Conservation (phyloP, 2,797 vertebrate genomes). For the Amblyraja radiata region DNA sequence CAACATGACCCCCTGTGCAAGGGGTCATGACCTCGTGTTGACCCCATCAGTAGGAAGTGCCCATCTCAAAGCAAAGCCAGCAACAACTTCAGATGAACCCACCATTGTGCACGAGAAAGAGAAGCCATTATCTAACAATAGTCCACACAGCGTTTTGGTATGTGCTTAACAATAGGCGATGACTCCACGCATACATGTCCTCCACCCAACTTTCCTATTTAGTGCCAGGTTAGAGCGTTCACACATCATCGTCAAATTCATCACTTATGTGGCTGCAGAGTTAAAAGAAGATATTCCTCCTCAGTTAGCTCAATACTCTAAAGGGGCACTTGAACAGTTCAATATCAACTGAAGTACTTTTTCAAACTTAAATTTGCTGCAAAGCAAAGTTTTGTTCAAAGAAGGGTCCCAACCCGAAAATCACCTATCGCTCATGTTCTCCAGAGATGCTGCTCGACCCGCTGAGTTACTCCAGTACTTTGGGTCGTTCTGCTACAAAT, state of each 20-base stretch:
- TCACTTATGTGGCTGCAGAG: slow-evolving; percentile 5
- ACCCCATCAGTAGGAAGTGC: slow-evolving; percentile 47
- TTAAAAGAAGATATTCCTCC: slow-evolving; percentile 26
- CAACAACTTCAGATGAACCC: slow-evolving; percentile 42
- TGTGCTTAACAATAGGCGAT: slow-evolving; percentile 40
- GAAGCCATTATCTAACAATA: slow-evolving; percentile 27
- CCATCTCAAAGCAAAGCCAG: slow-evolving; percentile 46
- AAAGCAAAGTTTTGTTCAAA: not conserved
- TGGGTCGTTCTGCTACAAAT: not conserved
- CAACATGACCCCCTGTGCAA: slow-evolving; percentile 22
- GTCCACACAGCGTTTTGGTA: slow-evolving; percentile 28
- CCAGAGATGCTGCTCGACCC: no score
- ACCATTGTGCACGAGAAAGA: slow-evolving; percentile 42
- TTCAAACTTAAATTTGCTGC: not conserved
- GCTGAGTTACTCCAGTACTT: no score
- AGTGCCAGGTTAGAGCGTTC: not conserved
- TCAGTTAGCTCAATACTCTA: not conserved
- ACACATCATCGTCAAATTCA: slow-evolving; percentile 30
- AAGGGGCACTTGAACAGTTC: not conserved
- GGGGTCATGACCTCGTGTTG: slow-evolving; percentile 54
- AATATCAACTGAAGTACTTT: slow-evolving; percentile 22
- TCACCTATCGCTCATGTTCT: no score
- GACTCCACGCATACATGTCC: slow-evolving; percentile 41
- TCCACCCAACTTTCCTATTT: slow-evolving; percentile 41
- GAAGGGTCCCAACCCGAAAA: no score